Evolutionary conservation across 2,797 vertebrate genomes (phyloP), one percentile per base, ranked within the genome.

Genomic region (Loris lydekkerianus): DNA sequence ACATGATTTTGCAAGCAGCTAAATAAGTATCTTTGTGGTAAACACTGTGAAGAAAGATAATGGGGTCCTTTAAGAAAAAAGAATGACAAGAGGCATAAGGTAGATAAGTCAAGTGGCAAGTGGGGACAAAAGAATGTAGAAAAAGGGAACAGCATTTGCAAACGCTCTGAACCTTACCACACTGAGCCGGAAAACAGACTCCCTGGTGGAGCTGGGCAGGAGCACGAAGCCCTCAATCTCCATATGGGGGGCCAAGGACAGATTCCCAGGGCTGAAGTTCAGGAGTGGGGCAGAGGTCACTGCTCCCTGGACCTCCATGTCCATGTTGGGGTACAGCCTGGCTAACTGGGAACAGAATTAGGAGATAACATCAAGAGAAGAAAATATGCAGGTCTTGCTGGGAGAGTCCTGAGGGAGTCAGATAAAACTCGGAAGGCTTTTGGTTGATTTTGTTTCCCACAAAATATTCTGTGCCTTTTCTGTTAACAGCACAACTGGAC

Each of bases 201-300:
- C 95, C 72, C 92, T 96, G 40, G 10, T 72, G 1, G 98, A 80
- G 80, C 58, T 25, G 1, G 98, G 98, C 23, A 98, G 97, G 60
- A 98, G 97, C 60, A 96, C 98, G 0, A 98, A 99, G 73, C 97
- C 98, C n/a, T 98, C 97, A 3, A 98, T 81, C 25, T 99, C 98
- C 78, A 98, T 96, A 0, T 89, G 31, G 0, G 98, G 98, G 23
- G 11, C 25, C 78, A 98, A 93, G 0, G 96, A 97, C 70, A 99
- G 34, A 65, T 97, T 98, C 23, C 7, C 98, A 0, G 98, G 97
- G 13, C 93, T 94, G 1, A 99, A 95, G 53, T 25, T 96, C 95
- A 99, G 86, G 56, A 96, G 61, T 0, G 99, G 99, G 11, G 98
- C 97, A 0, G 97, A 97, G 25, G 95, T 63, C 17, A 98, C 25